Percentiles rank a stretch among this genome's conserved stretches.
Evolutionary conservation across 2,888 invertebrate genomes (phyloP).

Genomic region (Microchrysa polita): DNA sequence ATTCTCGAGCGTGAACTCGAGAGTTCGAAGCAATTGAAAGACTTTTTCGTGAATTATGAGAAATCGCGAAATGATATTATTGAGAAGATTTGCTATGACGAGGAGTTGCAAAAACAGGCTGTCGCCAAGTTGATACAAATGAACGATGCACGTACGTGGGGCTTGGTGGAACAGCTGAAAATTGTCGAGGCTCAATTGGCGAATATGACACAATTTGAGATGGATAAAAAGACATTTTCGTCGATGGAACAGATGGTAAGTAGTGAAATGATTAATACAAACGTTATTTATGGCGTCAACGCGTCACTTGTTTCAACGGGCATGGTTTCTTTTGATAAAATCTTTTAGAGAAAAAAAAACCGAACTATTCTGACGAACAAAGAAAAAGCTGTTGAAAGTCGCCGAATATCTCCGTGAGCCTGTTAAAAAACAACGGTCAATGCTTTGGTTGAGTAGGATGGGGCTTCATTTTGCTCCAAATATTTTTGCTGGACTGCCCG

Average conservation of each 20-base stretch:
- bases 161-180: constrained; percentile 78
- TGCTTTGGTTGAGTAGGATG: too few relatives aligned
- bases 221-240: constrained; percentile 75
- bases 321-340: too few relatives aligned
- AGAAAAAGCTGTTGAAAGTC: too few relatives aligned
- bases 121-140: constrained; percentile 77
- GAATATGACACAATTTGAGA: constrained; percentile 75
- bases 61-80: constrained; percentile 70
- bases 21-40: constrained; percentile 69
- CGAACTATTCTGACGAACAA: too few relatives aligned
- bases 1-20: constrained; percentile 75
- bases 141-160: constrained; percentile 80
- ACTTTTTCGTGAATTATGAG: constrained; percentile 71
- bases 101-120: constrained; percentile 76
- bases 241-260: constrained; percentile 74
- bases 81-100: constrained; percentile 72
- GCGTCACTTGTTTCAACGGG: too few relatives aligned
- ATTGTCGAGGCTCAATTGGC: constrained; percentile 78
- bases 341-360: too few relatives aligned
- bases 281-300: too few relatives aligned
- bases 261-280: too few relatives aligned
- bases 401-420: too few relatives aligned
- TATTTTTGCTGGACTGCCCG: too few relatives aligned
- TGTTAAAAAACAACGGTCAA: too few relatives aligned
- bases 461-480: too few relatives aligned